phyloP scores from a whole-genome alignment of 1,140 invertebrate species.

The Stegodyphus dumicola region DNA sequence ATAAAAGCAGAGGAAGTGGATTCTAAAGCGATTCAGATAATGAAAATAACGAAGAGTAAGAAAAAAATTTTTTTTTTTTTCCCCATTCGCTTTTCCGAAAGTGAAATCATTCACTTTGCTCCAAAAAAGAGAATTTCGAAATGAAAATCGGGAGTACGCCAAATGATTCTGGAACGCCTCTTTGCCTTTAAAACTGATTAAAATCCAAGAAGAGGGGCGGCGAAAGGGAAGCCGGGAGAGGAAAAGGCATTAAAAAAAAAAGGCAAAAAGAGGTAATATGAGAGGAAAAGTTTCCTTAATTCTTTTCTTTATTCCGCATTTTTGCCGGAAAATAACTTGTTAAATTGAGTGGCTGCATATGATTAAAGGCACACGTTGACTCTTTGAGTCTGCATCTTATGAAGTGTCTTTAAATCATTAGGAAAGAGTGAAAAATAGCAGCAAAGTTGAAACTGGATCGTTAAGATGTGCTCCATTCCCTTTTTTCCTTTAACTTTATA shows the following conservation, averaged over 20 bases:
- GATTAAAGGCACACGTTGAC: conserved; percentile 41
- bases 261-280: conserved; percentile 30
- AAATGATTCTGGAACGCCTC: conserved; percentile 53
- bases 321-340: conserved; percentile 55
- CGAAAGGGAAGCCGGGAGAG: background rate
- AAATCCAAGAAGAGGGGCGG: conserved; percentile 13
- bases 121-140: conserved; percentile 29
- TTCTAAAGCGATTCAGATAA: conserved; percentile 32
- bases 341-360: conserved; percentile 58
- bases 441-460: conserved; percentile 42
- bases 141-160: conserved; percentile 47
- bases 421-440: conserved; percentile 54
- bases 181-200: conserved; percentile 59
- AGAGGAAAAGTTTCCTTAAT: conserved; percentile 50
- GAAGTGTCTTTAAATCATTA: conserved; percentile 59
- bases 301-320: conserved; percentile 56
- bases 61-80: background rate
- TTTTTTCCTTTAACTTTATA: conserved; percentile 6
- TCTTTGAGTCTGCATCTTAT: background rate
- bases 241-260: background rate
- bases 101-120: conserved; percentile 53
- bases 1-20: background rate
- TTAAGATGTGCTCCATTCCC: conserved; percentile 40
- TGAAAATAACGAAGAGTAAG: conserved; percentile 49
- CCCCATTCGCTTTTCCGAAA: background rate